Evolutionary conservation across 2,888 invertebrate species (phyloP).

Genomic region (Nemotelus pantherinus): DNA sequence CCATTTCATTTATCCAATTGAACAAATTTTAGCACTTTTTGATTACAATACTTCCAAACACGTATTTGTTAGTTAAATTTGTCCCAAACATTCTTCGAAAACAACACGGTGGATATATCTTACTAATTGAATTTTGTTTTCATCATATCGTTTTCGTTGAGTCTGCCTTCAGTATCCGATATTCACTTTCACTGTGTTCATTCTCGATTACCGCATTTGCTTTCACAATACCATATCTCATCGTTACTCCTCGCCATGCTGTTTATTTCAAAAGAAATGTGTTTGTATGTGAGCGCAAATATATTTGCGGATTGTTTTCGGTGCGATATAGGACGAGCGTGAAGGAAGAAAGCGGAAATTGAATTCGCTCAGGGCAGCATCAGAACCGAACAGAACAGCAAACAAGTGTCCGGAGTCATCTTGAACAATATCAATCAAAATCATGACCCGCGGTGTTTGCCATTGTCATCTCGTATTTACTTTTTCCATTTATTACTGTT

Average conservation of each 20-base stretch:
- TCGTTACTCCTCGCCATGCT: not conserved
- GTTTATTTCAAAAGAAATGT: slow-evolving; percentile 19
- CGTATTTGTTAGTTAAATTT: too few relatives aligned
- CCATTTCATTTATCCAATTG: too few relatives aligned
- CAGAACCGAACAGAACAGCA: slow-evolving; percentile 17
- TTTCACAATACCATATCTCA: too few relatives aligned
- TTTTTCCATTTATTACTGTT: slow-evolving; percentile 43
- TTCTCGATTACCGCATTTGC: too few relatives aligned
- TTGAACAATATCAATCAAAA: slow-evolving; percentile 45
- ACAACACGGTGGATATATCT: too few relatives aligned
- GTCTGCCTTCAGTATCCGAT: too few relatives aligned
- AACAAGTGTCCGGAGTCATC: slow-evolving; percentile 44
- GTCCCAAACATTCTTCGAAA: too few relatives aligned
- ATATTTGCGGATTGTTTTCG: slow-evolving; percentile 19
- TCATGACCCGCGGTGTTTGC: slow-evolving; percentile 34
- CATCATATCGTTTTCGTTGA: too few relatives aligned
- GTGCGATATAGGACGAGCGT: slow-evolving; percentile 5
- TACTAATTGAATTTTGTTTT: too few relatives aligned
- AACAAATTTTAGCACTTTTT: too few relatives aligned
- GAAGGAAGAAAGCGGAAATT: slow-evolving; percentile 39
- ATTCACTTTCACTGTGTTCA: too few relatives aligned
- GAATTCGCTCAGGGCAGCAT: slow-evolving; percentile 19
- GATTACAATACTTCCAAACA: too few relatives aligned
- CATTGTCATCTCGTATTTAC: slow-evolving; percentile 43
- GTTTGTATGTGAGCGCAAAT: slow-evolving; percentile 10